A percentile compares a stretch with the other conserved stretches of the same genome.
Evolutionary conservation across 2,113 vertebrate genomes (phyloP).

Genomic region (Paradoxurus hermaphroditus): DNA sequence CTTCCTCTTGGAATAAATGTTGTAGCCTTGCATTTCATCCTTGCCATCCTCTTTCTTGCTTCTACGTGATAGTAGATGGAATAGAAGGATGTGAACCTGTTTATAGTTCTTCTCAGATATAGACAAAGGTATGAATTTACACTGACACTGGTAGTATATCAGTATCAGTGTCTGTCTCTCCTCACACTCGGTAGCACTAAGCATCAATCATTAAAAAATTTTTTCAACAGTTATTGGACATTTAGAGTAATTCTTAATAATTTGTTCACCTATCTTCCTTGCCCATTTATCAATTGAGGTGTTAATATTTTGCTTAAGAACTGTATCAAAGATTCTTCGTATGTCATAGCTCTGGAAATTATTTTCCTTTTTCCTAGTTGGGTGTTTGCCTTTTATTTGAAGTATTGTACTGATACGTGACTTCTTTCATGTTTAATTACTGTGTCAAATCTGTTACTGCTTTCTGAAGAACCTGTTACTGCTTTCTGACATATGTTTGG

Average conservation of each 20-base stretch:
- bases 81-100: background rate
- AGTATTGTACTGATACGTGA: background rate
- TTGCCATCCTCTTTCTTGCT: background rate
- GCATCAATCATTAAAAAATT: background rate
- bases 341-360: background rate
- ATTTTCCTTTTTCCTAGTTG: slow-evolving; percentile 11
- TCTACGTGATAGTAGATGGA: background rate
- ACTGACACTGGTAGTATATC: background rate
- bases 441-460: background rate
- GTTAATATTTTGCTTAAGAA: background rate
- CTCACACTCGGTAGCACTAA: background rate
- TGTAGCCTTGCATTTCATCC: background rate
- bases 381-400: background rate
- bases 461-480: background rate
- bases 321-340: background rate
- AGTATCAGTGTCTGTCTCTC: background rate
- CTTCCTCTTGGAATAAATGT: background rate
- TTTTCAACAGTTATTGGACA: background rate
- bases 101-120: background rate
- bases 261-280: background rate
- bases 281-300: background rate
- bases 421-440: background rate
- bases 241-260: background rate
- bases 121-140: background rate
- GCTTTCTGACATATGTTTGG: background rate